These are phyloP conservation scores for Drosophila anceps DNA, from an alignment of 2,888 invertebrate species.

Conservation along the genomic window DNA sequence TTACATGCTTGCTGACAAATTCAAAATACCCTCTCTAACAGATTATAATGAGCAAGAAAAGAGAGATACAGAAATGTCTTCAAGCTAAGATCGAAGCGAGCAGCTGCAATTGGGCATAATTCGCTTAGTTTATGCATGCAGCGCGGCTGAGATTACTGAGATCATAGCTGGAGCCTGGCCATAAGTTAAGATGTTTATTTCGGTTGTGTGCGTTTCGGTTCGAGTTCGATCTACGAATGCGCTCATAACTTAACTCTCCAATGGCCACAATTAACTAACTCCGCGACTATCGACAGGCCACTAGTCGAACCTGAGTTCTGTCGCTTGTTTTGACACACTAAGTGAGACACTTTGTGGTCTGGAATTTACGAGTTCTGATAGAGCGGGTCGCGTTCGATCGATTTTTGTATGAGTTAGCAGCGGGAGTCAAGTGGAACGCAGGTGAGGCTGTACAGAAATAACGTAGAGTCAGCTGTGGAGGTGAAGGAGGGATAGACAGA, in stretches of 20 bases:
- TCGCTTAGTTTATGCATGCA: conserved; percentile 66
- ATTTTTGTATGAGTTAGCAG: not conserved
- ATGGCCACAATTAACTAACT: conserved; percentile 69
- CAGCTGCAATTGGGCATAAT: conserved; percentile 58
- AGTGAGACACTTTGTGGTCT: conserved; percentile 60
- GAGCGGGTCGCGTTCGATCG: conserved; percentile 14
- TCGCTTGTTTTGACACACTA: conserved; percentile 71
- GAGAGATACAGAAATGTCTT: not conserved
- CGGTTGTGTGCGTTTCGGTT: conserved; percentile 13
- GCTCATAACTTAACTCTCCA: conserved; percentile 62
- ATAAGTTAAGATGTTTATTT: conserved; percentile 67
- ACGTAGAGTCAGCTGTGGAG: too few relatives aligned
- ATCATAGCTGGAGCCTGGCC: conserved; percentile 36
- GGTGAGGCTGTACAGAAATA: too few relatives aligned
- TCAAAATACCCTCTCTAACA: not conserved
- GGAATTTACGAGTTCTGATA: conserved; percentile 65
- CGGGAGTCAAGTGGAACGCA: not conserved
- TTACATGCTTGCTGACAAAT: not conserved
- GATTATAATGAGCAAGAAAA: not conserved
- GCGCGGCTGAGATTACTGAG: conserved; percentile 60
- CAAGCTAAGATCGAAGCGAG: not conserved
- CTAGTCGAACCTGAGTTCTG: conserved; percentile 41
- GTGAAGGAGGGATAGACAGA: too few relatives aligned
- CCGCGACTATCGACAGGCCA: conserved; percentile 13
- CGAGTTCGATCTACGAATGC: conserved; percentile 35